Evolutionary conservation across 2,113 vertebrate species (phyloP).

Genomic region (Nansenia antarctica): DNA sequence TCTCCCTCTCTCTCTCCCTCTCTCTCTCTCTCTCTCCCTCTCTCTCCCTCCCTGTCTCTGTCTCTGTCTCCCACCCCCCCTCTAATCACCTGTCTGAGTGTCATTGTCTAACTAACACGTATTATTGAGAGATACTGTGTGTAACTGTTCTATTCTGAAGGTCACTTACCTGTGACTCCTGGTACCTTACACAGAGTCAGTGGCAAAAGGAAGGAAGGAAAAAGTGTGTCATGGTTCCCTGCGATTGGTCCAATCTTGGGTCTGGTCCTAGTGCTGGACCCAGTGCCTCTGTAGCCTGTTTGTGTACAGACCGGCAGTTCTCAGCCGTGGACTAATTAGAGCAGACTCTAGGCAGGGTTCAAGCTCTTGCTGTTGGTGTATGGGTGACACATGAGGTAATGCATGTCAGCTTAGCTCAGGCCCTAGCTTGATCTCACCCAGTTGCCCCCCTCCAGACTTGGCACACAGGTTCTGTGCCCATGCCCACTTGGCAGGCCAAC

Average conservation of each 20-base stretch:
- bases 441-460: constrained; percentile 18
- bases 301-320: constrained; percentile 50
- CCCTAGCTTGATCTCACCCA: constrained; percentile 61
- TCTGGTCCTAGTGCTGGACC: constrained; percentile 12
- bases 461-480: constrained; percentile 16
- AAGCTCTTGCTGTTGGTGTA: constrained; percentile 58
- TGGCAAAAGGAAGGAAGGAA: no score
- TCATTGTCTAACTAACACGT: no score
- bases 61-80: not conserved
- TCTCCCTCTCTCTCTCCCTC: not conserved
- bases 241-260: no score
- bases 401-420: constrained; percentile 60
- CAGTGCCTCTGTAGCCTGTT: constrained; percentile 33
- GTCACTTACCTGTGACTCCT: no score
- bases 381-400: constrained; percentile 65
- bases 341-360: constrained; percentile 57
- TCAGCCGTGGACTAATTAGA: constrained; percentile 60
- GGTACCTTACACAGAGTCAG: no score
- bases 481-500: constrained; percentile 12
- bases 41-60: constrained; percentile 23
- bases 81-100: no score
- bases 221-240: no score
- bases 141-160: no score
- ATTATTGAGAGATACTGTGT: no score
- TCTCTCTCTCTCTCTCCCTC: constrained; percentile 16